Conservation (phyloP, 2,888 invertebrate genomes). For the Acrocyrtus sp. region DNA sequence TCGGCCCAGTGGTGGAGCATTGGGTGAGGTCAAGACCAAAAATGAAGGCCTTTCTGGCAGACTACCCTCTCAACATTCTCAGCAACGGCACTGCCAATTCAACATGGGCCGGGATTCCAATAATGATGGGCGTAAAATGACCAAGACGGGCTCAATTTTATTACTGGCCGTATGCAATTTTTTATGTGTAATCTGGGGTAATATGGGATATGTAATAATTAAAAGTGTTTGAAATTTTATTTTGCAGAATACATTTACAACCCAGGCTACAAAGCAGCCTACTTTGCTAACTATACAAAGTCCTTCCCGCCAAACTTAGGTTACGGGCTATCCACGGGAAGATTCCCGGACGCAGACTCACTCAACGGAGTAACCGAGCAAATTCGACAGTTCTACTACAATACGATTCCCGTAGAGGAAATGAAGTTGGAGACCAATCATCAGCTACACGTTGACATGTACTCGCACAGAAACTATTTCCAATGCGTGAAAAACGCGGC, state of each 20-base stretch:
- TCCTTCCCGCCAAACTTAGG: conserved; percentile 33
- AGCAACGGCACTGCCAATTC: conserved; percentile 11
- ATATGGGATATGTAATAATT: background rate
- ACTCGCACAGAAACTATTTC: conserved; percentile 54
- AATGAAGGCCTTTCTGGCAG: conserved; percentile 22
- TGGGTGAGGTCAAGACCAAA: conserved; percentile 35
- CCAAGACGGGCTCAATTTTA: conserved; percentile 31
- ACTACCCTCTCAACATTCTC: conserved; percentile 41
- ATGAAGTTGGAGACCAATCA: conserved; percentile 15
- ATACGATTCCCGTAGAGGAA: conserved; percentile 31
- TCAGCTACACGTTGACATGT: conserved; percentile 51
- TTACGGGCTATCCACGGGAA: conserved; percentile 6
- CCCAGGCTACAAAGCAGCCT: background rate
- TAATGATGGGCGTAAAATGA: conserved; percentile 40
- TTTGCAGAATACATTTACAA: conserved; percentile 29
- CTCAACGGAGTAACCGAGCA: conserved; percentile 6
- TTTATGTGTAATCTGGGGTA: background rate
- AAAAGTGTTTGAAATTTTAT: background rate
- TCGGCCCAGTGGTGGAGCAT: conserved; percentile 47
- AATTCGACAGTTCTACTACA: conserved; percentile 55
- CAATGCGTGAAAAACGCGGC: conserved; percentile 54
- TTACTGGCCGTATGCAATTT: conserved; percentile 25
- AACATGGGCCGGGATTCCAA: conserved; percentile 42
- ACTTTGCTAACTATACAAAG: conserved; percentile 17
- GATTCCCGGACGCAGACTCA: conserved; percentile 3